Percentiles rank a stretch among this genome's conserved stretches.
These are phyloP conservation scores for Ametastegia equiseti DNA, from an alignment of 2,888 invertebrate genomes.

Conservation along the genomic window DNA sequence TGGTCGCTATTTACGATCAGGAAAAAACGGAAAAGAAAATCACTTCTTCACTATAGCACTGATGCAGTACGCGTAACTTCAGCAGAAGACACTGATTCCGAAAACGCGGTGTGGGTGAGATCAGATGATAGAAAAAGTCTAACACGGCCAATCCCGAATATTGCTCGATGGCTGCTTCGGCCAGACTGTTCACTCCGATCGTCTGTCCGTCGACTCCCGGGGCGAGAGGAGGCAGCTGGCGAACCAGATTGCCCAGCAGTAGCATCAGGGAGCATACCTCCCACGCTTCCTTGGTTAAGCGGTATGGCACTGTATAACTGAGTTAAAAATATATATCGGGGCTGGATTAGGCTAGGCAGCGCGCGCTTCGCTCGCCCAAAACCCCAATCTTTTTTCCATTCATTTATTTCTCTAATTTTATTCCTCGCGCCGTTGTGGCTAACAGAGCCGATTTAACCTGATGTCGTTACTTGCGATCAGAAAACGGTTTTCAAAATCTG, in stretches of 20 bases:
- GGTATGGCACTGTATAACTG: slow-evolving; percentile 29
- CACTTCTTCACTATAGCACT: neutral
- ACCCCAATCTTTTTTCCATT: neutral
- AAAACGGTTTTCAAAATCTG: neutral
- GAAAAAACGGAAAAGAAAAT: too few species aligned
- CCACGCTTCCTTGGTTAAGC: slow-evolving; percentile 35
- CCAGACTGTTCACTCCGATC: slow-evolving; percentile 20
- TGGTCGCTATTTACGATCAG: neutral
- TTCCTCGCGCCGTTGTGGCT: too few species aligned
- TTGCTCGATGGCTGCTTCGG: neutral
- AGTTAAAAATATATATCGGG: slow-evolving; percentile 40
- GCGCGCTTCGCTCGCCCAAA: neutral
- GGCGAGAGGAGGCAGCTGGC: slow-evolving; percentile 21
- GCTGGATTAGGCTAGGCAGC: slow-evolving; percentile 24
- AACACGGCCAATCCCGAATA: neutral
- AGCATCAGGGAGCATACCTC: slow-evolving; percentile 39
- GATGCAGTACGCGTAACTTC: neutral
- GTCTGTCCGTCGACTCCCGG: slow-evolving; percentile 19
- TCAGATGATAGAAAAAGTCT: neutral
- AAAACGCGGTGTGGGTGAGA: too few species aligned
- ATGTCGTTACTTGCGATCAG: neutral
- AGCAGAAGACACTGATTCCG: too few species aligned
- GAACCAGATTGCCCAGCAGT: slow-evolving; percentile 27
- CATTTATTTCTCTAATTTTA: too few species aligned
- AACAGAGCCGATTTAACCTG: neutral